A percentile compares a stretch with the other conserved stretches of the same genome.
Conservation (phyloP, 1,140 invertebrate genomes). For the Telenomus remus region DNA sequence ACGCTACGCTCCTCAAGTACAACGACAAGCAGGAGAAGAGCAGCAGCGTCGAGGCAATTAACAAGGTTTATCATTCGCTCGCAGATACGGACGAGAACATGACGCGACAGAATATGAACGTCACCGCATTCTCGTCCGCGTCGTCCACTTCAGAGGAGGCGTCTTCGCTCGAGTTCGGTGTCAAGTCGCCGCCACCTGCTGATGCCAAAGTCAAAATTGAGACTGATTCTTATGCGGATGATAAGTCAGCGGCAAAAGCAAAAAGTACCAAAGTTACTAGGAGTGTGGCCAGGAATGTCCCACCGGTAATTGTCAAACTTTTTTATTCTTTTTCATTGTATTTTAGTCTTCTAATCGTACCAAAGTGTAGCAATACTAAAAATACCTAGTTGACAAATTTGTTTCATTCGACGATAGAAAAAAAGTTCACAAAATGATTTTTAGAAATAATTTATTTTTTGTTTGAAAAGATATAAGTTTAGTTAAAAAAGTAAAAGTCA, state of each 20-base stretch:
- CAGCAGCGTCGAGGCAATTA: constrained; percentile 65
- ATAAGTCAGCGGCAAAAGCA: background rate
- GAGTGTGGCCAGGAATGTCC: background rate
- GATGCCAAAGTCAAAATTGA: constrained; percentile 19
- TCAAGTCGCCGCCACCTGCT: constrained; percentile 31
- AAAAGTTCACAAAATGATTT: no score
- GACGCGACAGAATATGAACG: constrained; percentile 7
- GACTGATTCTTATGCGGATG: constrained; percentile 15
- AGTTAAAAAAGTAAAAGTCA: no score
- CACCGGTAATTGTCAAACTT: constrained; percentile 12
- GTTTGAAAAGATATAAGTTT: no score
- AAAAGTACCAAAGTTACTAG: constrained; percentile 20
- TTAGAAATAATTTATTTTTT: no score
- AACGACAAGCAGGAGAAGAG: constrained; percentile 64
- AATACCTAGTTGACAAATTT: no score
- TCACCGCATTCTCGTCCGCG: constrained; percentile 21
- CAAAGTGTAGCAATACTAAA: no score
- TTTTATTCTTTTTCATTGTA: background rate
- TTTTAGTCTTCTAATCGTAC: background rate
- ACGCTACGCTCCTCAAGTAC: constrained; percentile 63
- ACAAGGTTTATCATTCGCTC: constrained; percentile 64
- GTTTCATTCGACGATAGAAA: no score
- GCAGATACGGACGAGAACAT: constrained; percentile 12
- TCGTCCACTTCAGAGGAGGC: constrained; percentile 38
- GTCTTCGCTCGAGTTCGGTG: constrained; percentile 28